These are phyloP conservation scores for Neoarius graeffei DNA, from an alignment of 2,113 vertebrate species.

Conservation along the genomic window DNA sequence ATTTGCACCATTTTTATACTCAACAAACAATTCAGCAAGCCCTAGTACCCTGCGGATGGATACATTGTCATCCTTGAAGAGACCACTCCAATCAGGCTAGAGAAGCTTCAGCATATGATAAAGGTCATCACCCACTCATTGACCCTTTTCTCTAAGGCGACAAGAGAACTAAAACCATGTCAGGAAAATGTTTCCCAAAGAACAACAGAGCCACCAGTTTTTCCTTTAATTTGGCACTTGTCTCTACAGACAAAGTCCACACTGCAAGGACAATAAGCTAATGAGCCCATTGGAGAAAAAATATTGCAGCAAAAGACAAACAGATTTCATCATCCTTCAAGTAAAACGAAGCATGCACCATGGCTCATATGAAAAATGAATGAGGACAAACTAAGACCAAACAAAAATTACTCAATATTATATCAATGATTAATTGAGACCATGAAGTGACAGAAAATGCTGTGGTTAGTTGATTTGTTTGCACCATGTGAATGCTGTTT, in stretches of 20 bases:
- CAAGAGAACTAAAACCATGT: no score
- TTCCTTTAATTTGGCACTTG: slow-evolving; percentile 15
- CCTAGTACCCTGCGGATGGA: background rate
- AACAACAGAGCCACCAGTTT: background rate
- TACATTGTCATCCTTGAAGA: background rate
- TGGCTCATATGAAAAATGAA: slow-evolving; percentile 42
- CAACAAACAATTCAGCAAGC: background rate
- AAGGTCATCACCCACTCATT: background rate
- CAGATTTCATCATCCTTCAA: slow-evolving; percentile 54
- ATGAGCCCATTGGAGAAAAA: slow-evolving; percentile 45
- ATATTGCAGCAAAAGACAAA: slow-evolving; percentile 54
- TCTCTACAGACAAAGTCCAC: slow-evolving; percentile 27
- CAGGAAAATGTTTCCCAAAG: background rate
- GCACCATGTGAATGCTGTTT: background rate
- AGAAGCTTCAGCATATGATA: background rate
- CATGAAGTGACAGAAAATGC: slow-evolving; percentile 27
- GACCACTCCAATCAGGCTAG: background rate
- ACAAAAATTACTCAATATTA: slow-evolving; percentile 30
- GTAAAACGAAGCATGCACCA: slow-evolving; percentile 41
- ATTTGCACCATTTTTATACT: background rate
- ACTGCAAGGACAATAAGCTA: slow-evolving; percentile 31
- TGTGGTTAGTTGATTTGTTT: background rate
- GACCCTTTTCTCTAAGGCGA: background rate
- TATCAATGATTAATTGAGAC: slow-evolving; percentile 26
- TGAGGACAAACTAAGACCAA: slow-evolving; percentile 39